Conservation (phyloP, 2,113 vertebrate genomes). For the Alligator mississippiensis region DNA sequence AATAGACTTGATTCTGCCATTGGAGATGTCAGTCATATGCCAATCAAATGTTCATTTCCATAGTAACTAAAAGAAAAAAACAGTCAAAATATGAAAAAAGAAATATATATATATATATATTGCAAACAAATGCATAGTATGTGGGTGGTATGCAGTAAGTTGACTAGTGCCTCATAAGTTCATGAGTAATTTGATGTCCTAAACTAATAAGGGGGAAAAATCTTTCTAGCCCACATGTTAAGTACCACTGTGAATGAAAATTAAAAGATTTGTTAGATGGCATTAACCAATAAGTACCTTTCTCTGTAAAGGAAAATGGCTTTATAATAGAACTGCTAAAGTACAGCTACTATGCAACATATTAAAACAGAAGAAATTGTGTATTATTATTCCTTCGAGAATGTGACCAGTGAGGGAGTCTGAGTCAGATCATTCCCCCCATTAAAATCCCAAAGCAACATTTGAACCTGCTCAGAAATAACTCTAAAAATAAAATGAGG, state of each 20-base stretch:
- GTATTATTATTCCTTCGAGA: background rate
- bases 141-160: background rate
- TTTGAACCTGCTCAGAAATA: background rate
- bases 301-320: background rate
- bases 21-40: background rate
- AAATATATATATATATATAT: background rate
- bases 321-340: background rate
- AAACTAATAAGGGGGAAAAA: background rate
- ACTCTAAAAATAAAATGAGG: background rate
- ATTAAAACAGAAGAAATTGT: background rate
- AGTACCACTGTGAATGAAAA: background rate
- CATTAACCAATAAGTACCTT: conserved; percentile 10
- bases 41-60: background rate
- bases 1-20: background rate
- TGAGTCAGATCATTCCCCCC: background rate
- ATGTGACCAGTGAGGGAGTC: background rate
- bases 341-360: background rate
- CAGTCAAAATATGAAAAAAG: conserved; percentile 4
- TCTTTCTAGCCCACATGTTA: background rate
- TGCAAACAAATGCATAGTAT: background rate
- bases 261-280: conserved; percentile 13
- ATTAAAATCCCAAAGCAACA: background rate
- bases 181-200: conserved; percentile 12
- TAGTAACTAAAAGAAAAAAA: background rate
- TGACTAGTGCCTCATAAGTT: background rate